Evolutionary conservation across 2,888 invertebrate species (phyloP).

Genomic region (Cristatella mucedo): DNA sequence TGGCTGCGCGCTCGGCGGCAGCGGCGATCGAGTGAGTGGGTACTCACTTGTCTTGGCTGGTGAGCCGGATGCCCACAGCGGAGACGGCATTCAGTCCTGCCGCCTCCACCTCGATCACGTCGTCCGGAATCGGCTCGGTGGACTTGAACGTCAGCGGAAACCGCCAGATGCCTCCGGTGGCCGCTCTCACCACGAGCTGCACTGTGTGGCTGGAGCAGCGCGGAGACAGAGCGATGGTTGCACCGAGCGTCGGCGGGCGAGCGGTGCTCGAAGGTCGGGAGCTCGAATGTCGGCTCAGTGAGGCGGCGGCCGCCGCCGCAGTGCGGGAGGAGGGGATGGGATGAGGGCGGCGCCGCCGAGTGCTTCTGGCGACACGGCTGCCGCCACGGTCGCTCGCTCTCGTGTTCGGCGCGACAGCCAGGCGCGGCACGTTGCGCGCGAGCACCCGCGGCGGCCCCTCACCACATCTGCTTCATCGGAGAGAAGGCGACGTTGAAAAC

Average conservation of each 20-base stretch:
- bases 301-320: too few relatives aligned
- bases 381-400: too few relatives aligned
- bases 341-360: too few relatives aligned
- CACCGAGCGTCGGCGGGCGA: neutral
- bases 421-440: too few relatives aligned
- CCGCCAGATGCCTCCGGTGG: slow-evolving; percentile 34
- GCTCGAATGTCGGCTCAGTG: neutral
- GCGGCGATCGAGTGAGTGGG: too few relatives aligned
- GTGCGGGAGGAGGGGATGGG: too few relatives aligned
- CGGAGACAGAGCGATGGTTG: too few relatives aligned
- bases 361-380: too few relatives aligned
- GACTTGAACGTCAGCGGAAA: slow-evolving; percentile 34
- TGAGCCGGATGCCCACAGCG: slow-evolving; percentile 28
- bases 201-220: slow-evolving; percentile 20
- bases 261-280: too few relatives aligned
- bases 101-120: slow-evolving; percentile 31
- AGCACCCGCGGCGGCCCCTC: slow-evolving; percentile 14
- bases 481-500: slow-evolving; percentile 31
- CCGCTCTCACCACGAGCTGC: slow-evolving; percentile 24
- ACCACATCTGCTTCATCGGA: slow-evolving; percentile 33
- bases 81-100: slow-evolving; percentile 30
- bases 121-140: slow-evolving; percentile 33
- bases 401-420: too few relatives aligned
- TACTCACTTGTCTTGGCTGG: slow-evolving; percentile 27
- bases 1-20: too few relatives aligned